Evolutionary conservation across 2,888 invertebrate genomes (phyloP), one percentile per base, ranked within the genome.

Genomic region (Charanyca ferruginea): DNA sequence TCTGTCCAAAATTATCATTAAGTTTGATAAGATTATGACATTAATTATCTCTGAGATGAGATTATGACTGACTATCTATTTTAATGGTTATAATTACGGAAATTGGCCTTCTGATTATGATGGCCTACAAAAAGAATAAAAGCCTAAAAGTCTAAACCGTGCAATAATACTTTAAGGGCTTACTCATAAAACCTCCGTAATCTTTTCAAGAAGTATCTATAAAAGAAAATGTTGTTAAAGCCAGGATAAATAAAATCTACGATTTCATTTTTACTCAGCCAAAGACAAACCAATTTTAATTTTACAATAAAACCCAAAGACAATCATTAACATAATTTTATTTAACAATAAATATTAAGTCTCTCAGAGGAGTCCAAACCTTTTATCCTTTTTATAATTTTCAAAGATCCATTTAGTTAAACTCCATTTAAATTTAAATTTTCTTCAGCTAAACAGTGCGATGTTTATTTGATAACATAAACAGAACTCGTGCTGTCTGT

Each of bases 391-490:
- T 7, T 41, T 23, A 47, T 32, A 41, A 60, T 23, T 60, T 70
- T 20, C 28, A 47, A 32, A 70, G 38, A 20, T 70, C 23, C 70
- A 61, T 61, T 70, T 61, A 48, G 23, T 13, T 32, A n/a, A 42
- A 48, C 48, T 71, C 41, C 32, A 35, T 71, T 71, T 35, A 41
- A 71, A 48, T 71, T 5, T 35, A 71, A 71, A 71, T 66, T 22
- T 48, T 41, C 48, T 18, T 25, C 3, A 35, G 25, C n/a, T 63
- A 63, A 66, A 66, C 72, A 63, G 41, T 42, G 16, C 32, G 16
- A 11, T 66, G 66, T 66, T 71, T 63, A 48, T 48, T 62, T 63
- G 48, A n/a, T 13, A 66, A 71, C 48, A 63, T 71, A 66, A 66
- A 66, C 72, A 66, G 41, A 66, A 22, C 20, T 71, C n/a, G 13